A percentile compares a stretch with the other conserved stretches of the same genome.
phyloP scores from a whole-genome alignment of 2,888 invertebrate genomes.

The Agrochola circellaris region DNA sequence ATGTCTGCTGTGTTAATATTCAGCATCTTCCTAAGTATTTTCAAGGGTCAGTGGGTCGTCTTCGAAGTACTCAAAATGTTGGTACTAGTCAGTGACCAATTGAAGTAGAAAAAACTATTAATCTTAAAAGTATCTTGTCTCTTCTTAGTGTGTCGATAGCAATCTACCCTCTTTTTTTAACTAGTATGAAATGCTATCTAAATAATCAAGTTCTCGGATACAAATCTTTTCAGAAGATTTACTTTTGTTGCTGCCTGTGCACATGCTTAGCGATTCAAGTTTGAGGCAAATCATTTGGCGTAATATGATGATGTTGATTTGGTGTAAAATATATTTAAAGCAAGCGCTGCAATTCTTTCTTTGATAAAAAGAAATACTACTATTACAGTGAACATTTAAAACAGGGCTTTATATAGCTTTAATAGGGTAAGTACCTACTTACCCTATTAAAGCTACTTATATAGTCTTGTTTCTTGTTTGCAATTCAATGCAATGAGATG shows the following conservation, averaged over 20 bases:
- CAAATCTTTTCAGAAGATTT: not conserved
- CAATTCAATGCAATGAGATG: too few species aligned
- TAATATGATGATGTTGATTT: too few species aligned
- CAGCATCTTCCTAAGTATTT: not conserved
- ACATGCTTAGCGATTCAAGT: not conserved
- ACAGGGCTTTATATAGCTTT: not conserved
- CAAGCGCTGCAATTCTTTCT: not conserved
- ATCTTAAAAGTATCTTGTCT: not conserved
- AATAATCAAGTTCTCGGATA: not conserved
- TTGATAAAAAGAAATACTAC: not conserved
- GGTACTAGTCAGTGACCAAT: not conserved
- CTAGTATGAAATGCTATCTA: not conserved
- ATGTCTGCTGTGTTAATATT: not conserved
- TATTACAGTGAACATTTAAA: not conserved
- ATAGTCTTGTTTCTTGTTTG: too few species aligned
- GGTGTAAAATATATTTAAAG: not conserved
- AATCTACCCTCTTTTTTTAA: not conserved
- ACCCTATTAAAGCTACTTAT: too few species aligned
- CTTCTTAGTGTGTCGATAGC: too few species aligned
- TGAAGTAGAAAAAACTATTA: not conserved
- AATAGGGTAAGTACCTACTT: not conserved
- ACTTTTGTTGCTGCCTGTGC: not conserved
- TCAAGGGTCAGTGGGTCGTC: too few species aligned
- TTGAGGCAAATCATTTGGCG: conserved; percentile 2
- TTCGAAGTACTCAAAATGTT: not conserved